phyloP scores from a whole-genome alignment of 2,888 invertebrate species.

The Drosophila diplacantha region DNA sequence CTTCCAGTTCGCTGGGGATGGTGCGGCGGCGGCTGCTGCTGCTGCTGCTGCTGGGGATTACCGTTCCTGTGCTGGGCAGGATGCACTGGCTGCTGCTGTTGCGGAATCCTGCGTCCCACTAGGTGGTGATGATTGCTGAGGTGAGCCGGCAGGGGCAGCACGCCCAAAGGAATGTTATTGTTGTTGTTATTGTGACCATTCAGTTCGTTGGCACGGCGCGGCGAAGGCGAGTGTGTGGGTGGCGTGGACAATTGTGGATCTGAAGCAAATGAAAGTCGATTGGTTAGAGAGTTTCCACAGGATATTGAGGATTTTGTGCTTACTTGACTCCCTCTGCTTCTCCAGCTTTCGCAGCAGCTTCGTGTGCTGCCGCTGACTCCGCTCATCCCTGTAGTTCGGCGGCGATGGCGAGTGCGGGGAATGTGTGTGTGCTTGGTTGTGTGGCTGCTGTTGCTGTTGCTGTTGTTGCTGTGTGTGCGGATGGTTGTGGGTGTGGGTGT shows the following conservation, averaged over 20 bases:
- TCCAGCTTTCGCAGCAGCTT: constrained; percentile 88
- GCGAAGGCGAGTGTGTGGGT: constrained; percentile 82
- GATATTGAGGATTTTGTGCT: neutral
- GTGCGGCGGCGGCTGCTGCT: neutral
- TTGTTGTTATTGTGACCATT: constrained; percentile 77
- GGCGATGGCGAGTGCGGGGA: constrained; percentile 85
- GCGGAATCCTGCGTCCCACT: constrained; percentile 68
- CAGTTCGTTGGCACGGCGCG: constrained; percentile 82
- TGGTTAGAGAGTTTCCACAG: constrained; percentile 6
- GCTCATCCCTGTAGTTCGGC: constrained; percentile 86
- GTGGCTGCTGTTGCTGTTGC: constrained; percentile 19
- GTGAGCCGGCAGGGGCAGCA: constrained; percentile 44
- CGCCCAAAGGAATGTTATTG: constrained; percentile 55
- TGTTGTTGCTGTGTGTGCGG: constrained; percentile 11
- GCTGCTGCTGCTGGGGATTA: constrained; percentile 31
- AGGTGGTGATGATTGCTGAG: constrained; percentile 64
- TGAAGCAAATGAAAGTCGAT: constrained; percentile 18
- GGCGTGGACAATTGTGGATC: constrained; percentile 79
- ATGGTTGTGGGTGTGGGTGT: constrained; percentile 17
- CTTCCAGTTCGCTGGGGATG: constrained; percentile 47
- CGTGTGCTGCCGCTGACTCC: constrained; percentile 86
- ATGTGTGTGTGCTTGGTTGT: constrained; percentile 78
- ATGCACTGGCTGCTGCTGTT: constrained; percentile 31
- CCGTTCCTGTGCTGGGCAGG: constrained; percentile 50
- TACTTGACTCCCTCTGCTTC: constrained; percentile 81